These are phyloP conservation scores for Ceratothoa steindachneri DNA, from an alignment of 2,888 invertebrate species.

Conservation along the genomic window DNA sequence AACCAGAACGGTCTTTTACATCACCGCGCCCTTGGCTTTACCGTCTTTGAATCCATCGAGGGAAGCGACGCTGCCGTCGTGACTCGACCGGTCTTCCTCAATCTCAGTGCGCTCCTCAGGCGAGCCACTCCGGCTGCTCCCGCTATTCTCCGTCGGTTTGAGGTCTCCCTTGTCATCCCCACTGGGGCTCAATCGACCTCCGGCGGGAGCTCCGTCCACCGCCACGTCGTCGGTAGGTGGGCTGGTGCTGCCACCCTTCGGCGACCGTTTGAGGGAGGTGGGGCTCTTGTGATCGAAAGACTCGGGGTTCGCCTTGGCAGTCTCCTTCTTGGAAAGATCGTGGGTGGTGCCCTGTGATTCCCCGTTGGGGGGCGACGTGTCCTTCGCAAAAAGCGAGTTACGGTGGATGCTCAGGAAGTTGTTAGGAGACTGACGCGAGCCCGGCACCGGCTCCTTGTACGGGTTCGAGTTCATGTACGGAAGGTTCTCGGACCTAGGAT, in stretches of 20 bases:
- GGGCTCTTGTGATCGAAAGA: neutral
- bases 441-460: neutral
- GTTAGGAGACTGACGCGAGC: constrained; percentile 2
- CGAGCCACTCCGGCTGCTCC: neutral
- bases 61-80: constrained; percentile 1
- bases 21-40: no score
- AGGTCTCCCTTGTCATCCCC: neutral
- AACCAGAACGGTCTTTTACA: no score
- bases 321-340: neutral
- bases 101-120: constrained; percentile 3
- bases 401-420: neutral
- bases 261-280: neutral
- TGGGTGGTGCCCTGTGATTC: neutral
- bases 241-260: neutral
- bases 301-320: neutral
- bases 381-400: neutral
- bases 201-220: neutral
- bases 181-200: neutral
- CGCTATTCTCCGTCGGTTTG: neutral
- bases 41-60: constrained; percentile 3
- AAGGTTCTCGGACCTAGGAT: neutral
- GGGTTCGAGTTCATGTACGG: neutral
- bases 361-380: neutral
- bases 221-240: neutral
- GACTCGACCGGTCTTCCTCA: constrained; percentile 2